A percentile compares a stretch with the other conserved stretches of the same genome.
These are phyloP conservation scores for Haemorhous mexicanus DNA, from an alignment of 2,113 vertebrate species.

Conservation along the genomic window DNA sequence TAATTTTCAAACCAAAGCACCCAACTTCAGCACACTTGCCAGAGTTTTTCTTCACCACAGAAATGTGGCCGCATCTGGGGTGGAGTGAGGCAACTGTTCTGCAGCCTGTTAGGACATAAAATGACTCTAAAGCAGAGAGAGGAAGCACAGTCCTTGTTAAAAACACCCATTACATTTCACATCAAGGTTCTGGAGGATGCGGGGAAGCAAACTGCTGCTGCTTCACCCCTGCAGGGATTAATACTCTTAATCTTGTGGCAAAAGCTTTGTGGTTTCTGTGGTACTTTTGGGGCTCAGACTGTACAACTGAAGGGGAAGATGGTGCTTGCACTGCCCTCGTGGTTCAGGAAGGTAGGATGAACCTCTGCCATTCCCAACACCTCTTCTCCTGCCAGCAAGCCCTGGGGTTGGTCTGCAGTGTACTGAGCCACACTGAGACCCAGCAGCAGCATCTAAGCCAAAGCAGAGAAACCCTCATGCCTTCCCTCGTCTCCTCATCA, in stretches of 20 bases:
- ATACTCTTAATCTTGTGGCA: neutral
- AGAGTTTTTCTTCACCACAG: constrained; percentile 44
- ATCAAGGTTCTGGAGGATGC: neutral
- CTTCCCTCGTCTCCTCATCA: neutral
- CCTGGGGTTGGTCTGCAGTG: neutral
- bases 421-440: neutral
- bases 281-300: neutral
- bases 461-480: neutral
- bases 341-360: neutral
- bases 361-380: neutral
- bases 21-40: neutral
- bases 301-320: neutral
- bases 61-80: neutral
- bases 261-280: neutral
- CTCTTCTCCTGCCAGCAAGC: neutral
- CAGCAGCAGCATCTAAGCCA: neutral
- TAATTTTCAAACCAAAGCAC: constrained; percentile 59
- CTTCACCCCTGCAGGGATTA: neutral
- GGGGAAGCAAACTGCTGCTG: neutral
- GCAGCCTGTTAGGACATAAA: neutral
- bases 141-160: neutral
- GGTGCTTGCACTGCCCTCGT: neutral
- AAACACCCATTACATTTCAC: neutral
- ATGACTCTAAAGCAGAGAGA: neutral
- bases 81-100: constrained; percentile 13